Evolutionary conservation across 2,113 vertebrate species (phyloP).

Genomic region (Cephalopholis sonnerati): DNA sequence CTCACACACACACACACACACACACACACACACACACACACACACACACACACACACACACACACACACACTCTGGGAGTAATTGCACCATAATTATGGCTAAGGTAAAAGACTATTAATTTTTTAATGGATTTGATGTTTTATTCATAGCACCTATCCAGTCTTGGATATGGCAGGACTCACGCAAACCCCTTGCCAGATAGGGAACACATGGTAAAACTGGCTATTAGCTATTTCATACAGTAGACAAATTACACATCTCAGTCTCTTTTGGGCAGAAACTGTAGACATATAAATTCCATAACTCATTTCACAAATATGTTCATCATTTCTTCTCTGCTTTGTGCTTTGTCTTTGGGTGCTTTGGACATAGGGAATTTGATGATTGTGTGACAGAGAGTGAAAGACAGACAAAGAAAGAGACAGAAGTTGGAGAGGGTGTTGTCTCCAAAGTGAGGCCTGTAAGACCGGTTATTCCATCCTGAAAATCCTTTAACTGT

Average conservation of each 20-base stretch:
- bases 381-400: constrained; percentile 23
- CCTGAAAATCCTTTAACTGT: constrained; percentile 69
- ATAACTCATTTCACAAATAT: constrained; percentile 39
- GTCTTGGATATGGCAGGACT: constrained; percentile 66
- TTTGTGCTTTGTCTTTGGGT: background rate
- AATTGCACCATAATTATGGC: constrained; percentile 82
- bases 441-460: constrained; percentile 62
- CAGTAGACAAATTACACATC: constrained; percentile 36
- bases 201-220: constrained; percentile 33
- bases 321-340: too few relatives aligned
- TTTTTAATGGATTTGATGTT: constrained; percentile 86
- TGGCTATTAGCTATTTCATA: constrained; percentile 53
- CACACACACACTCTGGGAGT: constrained; percentile 57
- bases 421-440: constrained; percentile 48
- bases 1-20: background rate
- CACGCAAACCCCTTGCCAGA: constrained; percentile 57
- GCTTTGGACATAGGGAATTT: constrained; percentile 19
- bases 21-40: constrained; percentile 7
- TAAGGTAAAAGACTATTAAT: constrained; percentile 82
- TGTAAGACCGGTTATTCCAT: constrained; percentile 73
- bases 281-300: constrained; percentile 17
- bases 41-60: background rate
- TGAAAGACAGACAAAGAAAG: constrained; percentile 13
- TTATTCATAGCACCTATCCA: constrained; percentile 83
- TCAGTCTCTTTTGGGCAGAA: constrained; percentile 22